Percentiles rank a stretch among this genome's conserved stretches.
Conservation (phyloP, 2,888 invertebrate species). For the Toxonevra muliebris region DNA sequence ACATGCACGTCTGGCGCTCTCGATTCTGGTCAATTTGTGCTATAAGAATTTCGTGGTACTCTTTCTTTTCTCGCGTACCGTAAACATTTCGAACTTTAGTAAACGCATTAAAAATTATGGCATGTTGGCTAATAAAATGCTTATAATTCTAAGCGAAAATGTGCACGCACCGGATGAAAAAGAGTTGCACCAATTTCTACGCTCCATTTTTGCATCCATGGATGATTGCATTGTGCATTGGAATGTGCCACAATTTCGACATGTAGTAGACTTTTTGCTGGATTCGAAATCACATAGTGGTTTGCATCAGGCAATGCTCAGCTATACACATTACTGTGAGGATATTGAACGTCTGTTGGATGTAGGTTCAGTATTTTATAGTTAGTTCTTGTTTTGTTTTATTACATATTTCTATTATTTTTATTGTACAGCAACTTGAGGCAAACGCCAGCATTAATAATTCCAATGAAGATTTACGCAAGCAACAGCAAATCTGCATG, state of each 20-base stretch:
- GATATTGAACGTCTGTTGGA: constrained; percentile 57
- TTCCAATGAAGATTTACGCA: constrained; percentile 55
- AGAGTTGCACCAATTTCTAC: constrained; percentile 57
- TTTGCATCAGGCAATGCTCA: constrained; percentile 56
- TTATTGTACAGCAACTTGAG: constrained; percentile 48
- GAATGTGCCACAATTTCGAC: constrained; percentile 59
- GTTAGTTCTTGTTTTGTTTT: background rate
- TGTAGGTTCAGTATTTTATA: constrained; percentile 38
- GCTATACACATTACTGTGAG: constrained; percentile 52
- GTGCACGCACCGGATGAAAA: constrained; percentile 54
- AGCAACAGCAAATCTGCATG: constrained; percentile 56
- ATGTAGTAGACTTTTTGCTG: constrained; percentile 59
- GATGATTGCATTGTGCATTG: constrained; percentile 56
- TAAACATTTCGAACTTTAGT: constrained; percentile 67
- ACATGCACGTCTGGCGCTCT: constrained; percentile 67
- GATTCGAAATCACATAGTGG: constrained; percentile 55
- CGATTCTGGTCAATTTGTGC: constrained; percentile 80
- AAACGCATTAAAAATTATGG: constrained; percentile 57
- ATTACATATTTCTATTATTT: background rate
- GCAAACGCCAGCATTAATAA: constrained; percentile 50
- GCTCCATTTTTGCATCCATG: constrained; percentile 56
- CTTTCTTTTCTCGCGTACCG: constrained; percentile 76
- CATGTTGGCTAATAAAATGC: constrained; percentile 60
- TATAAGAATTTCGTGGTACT: constrained; percentile 81
- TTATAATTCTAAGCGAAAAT: constrained; percentile 61